Percentiles rank a stretch among this genome's conserved stretches.
Conservation (phyloP, 1,140 invertebrate species). For the Euwallacea similis region DNA sequence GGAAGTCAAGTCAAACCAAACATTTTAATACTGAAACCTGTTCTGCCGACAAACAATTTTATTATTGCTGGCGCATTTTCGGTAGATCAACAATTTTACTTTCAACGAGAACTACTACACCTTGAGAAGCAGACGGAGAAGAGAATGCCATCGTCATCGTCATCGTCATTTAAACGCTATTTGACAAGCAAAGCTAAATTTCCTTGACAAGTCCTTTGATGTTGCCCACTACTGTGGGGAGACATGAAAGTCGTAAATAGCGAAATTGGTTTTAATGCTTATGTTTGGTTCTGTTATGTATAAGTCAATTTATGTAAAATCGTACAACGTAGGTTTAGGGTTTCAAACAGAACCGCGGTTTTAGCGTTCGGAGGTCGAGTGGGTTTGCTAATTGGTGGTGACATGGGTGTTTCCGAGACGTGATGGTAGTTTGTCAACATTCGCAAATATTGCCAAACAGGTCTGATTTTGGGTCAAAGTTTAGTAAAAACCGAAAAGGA, state of each 20-base stretch:
- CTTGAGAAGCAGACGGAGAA: background rate
- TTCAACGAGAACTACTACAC: background rate
- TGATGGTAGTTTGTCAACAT: background rate
- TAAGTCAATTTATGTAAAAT: too few species aligned
- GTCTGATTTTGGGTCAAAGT: too few species aligned
- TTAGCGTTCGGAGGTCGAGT: too few species aligned
- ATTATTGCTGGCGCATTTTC: conserved; percentile 1
- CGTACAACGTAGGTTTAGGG: too few species aligned
- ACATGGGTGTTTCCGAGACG: too few species aligned
- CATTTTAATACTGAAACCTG: conserved; percentile 14
- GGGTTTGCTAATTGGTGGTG: too few species aligned
- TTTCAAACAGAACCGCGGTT: too few species aligned
- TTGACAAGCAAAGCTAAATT: conserved; percentile 16
- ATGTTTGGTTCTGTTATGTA: too few species aligned
- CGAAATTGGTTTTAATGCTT: background rate
- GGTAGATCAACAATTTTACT: conserved; percentile 13
- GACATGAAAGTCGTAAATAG: conserved; percentile 14
- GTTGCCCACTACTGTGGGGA: conserved; percentile 8
- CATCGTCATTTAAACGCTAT: conserved; percentile 5
- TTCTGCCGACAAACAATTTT: conserved; percentile 16
- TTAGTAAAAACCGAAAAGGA: too few species aligned
- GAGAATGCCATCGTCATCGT: background rate
- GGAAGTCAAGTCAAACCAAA: conserved; percentile 9
- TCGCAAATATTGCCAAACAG: too few species aligned
- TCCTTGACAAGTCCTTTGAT: conserved; percentile 23